phyloP scores from a whole-genome alignment of 2,113 vertebrate genomes.

The Eubucco bourcierii region DNA sequence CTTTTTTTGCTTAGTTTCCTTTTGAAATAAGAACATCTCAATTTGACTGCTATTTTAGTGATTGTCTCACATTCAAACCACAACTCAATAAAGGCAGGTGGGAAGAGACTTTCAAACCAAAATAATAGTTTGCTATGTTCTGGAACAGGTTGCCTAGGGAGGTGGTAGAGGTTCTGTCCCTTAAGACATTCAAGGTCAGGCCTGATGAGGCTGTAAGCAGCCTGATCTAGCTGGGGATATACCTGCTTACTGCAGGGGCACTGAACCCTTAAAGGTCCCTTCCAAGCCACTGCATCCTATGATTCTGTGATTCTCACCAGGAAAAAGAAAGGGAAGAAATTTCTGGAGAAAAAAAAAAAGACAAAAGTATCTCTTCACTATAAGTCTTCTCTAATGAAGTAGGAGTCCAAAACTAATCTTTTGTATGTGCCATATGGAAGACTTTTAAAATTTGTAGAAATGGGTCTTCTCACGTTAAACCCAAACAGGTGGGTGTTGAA shows the following conservation, averaged over 20 bases:
- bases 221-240: too few relatives aligned
- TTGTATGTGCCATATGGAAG: neutral
- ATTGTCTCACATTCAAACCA: neutral
- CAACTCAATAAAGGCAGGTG: neutral
- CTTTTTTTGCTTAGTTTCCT: neutral
- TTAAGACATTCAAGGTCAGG: too few relatives aligned
- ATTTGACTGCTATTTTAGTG: neutral
- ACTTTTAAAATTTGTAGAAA: slow-evolving; percentile 24
- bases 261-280: too few relatives aligned
- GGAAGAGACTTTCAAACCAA: neutral
- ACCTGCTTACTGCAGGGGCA: too few relatives aligned
- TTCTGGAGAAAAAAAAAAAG: slow-evolving; percentile 12
- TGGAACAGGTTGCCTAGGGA: too few relatives aligned
- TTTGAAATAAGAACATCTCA: slow-evolving; percentile 31
- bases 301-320: neutral
- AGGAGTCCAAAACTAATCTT: slow-evolving; percentile 20
- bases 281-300: too few relatives aligned
- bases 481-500: slow-evolving; percentile 40
- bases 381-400: neutral
- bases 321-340: neutral
- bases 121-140: neutral
- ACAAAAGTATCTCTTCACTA: neutral
- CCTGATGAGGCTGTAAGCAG: too few relatives aligned
- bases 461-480: slow-evolving; percentile 14
- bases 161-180: too few relatives aligned